Conservation (phyloP, 1,140 invertebrate genomes). For the Drosophila nasuta region DNA sequence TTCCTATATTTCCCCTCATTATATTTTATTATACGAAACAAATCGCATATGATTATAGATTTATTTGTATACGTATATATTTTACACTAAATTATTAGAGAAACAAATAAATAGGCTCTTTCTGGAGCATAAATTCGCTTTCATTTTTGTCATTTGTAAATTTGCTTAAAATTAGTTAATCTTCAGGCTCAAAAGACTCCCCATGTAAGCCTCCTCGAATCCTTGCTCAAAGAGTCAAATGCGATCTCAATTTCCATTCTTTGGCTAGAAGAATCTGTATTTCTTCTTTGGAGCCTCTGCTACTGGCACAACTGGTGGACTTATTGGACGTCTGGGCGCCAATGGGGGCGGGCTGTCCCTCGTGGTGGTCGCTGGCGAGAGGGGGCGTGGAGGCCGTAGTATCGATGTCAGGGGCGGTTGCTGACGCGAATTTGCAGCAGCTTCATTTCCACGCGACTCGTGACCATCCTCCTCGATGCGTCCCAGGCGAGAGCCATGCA, state of each 20-base stretch:
- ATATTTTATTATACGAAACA: background rate
- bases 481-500: conserved; percentile 72
- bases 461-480: conserved; percentile 71
- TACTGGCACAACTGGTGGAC: conserved; percentile 37
- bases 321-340: conserved; percentile 52
- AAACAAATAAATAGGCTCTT: conserved; percentile 57
- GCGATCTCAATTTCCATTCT: conserved; percentile 1
- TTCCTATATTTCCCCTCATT: no score
- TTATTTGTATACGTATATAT: conserved; percentile 14
- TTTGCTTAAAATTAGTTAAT: conserved; percentile 41
- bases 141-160: conserved; percentile 65
- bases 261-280: conserved; percentile 67
- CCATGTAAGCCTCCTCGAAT: background rate
- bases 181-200: conserved; percentile 41
- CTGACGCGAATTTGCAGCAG: background rate
- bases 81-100: conserved; percentile 41
- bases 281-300: conserved; percentile 68
- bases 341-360: conserved; percentile 63
- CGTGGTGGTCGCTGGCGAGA: conserved; percentile 42
- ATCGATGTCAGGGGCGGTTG: conserved; percentile 58
- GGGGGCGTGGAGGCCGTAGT: conserved; percentile 57
- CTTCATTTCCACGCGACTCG: conserved; percentile 25
- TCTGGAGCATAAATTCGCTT: conserved; percentile 55
- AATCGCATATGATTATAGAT: background rate
- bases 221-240: conserved; percentile 8